Base-by-base conservation (phyloP, 2,113 vertebrate species). In the Lonchura striata region DNA sequence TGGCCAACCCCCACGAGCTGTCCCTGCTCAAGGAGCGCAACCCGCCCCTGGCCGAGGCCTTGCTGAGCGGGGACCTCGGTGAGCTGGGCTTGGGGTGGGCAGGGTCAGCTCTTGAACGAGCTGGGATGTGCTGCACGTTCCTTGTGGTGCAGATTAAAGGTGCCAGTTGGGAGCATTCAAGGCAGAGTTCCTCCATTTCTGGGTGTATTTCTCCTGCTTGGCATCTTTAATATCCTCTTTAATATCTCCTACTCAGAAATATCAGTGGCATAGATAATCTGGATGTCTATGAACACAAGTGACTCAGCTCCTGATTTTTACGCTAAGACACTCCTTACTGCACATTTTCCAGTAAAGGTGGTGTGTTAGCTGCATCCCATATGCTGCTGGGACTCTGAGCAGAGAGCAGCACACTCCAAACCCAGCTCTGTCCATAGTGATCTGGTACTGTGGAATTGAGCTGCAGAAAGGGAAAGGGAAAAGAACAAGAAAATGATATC, bases 21-120 rank as follows among this genome's bases (percentile, higher is more conserved):
- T 99, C 99, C 5, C 98, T 99, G 91, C 98, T 99, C 60, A 99
- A 99, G 97, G 99, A 99, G 91, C 98, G 99, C 57, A 99, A 99
- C 74, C 99, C 99, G 0, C 99, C 99, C 3, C 95, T 99, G 72
- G 99, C 99, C 0, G 99, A 99, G 65, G 99, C 99, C 3, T 97
- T 99, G 92, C 98, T 99, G 70, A 99, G 99, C 10, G 99, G 99
- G 95, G 99, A 99, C 91, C 98, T 99, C 2, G 99, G 99, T 99
- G 95, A 98, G 98, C 75, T 5, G 46, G 23, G 39, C 70, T 64
- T 9, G 23, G 35, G 30, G 60, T 56, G 23, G 10, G 19, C 5
- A 53, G 53, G 70, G 41, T 57, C 27, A 1, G 33, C 57, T 49
- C 37, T 77, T 59, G 17, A 37, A 14, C 2, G 13, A 12, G n/a